Evolutionary conservation across 2,113 vertebrate genomes (phyloP), one percentile per base, ranked within the genome.

Genomic region (Tetrax tetrax): DNA sequence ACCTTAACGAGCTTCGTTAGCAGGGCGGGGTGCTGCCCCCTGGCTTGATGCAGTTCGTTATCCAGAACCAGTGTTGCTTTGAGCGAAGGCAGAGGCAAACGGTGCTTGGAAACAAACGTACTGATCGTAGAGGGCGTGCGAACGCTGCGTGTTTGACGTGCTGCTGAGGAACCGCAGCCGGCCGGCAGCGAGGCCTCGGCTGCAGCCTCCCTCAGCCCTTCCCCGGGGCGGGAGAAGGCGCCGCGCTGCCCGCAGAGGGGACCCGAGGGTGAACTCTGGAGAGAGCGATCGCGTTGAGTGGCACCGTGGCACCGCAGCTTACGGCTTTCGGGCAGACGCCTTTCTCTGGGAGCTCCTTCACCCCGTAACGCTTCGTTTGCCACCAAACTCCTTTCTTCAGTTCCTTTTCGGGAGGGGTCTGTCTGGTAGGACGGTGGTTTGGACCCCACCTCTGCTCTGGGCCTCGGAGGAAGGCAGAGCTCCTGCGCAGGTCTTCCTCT

Each of bases 1-100:
- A 99, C 97, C 98, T 99, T 16, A 98, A 98, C 0, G 98, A 98
- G 15, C 97, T 98, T 19, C 99, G 95, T 95, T 99, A 98, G 95
- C 95, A 33, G 50, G 28, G 41, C 56, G 10, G 5, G 41, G 24
- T 1, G 2, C 51, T 3, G 20, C 9, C 10, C 54, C 61, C 21
- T 28, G 0, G 54, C 68, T 75, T 15, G 10, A 14, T 0, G 7
- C 2, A 61, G 48, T 47, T 63, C 5, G 1, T 60, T 48, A 20
- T 57, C 51, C 7, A 3, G 63, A 93, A 56, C 71, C 78, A 14
- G 83, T 14, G 68, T 45, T 76, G 50, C 90, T 96, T 77, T 51
- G 38, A 33, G 68, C 76, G 86, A 71, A 88, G 65, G 66, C 74
- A 57, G 83, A 91, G 57, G 93, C 87, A 83, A 80, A 87, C 9